Evolutionary conservation across 2,113 vertebrate genomes (phyloP).

Genomic region (Candoia aspera): DNA sequence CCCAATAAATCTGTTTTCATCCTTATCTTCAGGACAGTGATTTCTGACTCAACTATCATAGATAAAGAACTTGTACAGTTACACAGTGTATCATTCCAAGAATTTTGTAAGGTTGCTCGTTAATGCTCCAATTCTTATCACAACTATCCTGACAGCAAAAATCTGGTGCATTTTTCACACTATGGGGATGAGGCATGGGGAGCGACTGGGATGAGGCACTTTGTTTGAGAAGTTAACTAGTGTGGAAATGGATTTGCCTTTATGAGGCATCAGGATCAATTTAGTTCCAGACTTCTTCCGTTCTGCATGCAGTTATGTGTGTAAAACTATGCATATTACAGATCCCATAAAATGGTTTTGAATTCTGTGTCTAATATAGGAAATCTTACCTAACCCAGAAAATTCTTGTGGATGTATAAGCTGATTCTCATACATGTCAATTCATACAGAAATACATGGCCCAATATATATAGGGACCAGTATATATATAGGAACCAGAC

Average conservation of each 20-base stretch:
- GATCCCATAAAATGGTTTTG: background rate
- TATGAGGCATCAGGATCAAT: background rate
- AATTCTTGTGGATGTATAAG: background rate
- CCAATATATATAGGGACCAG: too few species aligned
- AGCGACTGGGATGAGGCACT: background rate
- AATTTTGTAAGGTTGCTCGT: background rate
- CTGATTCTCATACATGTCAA: background rate
- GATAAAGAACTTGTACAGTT: slow-evolving; percentile 13
- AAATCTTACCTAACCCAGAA: background rate
- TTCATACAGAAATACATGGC: background rate
- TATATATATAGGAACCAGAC: background rate
- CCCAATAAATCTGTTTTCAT: background rate
- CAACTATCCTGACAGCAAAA: background rate
- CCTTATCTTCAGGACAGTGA: background rate
- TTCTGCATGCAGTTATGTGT: background rate
- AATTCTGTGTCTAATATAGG: background rate
- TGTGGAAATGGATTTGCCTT: background rate
- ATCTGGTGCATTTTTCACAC: slow-evolving; percentile 23
- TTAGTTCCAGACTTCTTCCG: background rate
- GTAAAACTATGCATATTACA: background rate
- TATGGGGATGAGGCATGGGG: background rate
- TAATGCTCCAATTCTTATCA: background rate
- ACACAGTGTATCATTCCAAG: background rate
- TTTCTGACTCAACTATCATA: background rate
- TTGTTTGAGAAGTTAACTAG: background rate